Percentiles rank a stretch among this genome's conserved stretches.
Conservation (phyloP, 1,140 invertebrate species). For the Gerris buenoi region DNA sequence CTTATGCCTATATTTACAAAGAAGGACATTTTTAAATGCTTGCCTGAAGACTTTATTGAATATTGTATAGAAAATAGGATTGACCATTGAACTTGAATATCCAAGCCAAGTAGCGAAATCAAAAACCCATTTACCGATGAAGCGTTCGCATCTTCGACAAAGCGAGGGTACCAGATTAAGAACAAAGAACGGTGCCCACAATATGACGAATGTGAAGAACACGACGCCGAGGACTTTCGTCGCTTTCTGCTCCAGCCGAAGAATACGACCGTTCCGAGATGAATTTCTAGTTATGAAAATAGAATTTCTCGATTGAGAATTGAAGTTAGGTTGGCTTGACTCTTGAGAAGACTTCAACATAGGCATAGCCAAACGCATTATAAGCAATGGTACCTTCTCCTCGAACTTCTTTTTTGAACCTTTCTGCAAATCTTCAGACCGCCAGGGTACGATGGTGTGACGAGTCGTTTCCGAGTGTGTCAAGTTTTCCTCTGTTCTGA, state of each 20-base stretch:
- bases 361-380: background rate
- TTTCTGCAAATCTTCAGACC: background rate
- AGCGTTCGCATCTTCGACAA: constrained; percentile 57
- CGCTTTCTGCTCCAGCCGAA: constrained; percentile 76
- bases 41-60: constrained; percentile 87
- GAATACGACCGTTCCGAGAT: constrained; percentile 61
- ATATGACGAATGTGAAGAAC: constrained; percentile 82
- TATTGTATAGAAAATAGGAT: constrained; percentile 87
- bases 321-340: constrained; percentile 24
- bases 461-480: background rate
- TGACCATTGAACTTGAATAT: constrained; percentile 83
- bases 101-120: constrained; percentile 80
- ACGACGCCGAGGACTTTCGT: constrained; percentile 87
- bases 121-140: constrained; percentile 59
- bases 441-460: constrained; percentile 1
- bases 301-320: constrained; percentile 55
- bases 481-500: background rate
- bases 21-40: constrained; percentile 75
- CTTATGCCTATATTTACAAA: constrained; percentile 47
- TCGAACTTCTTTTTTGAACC: background rate
- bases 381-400: background rate
- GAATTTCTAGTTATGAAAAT: constrained; percentile 63
- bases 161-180: constrained; percentile 66
- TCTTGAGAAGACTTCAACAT: constrained; percentile 8
- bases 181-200: constrained; percentile 88